phyloP scores from a whole-genome alignment of 2,797 vertebrate genomes.

The Anguilla pacifica region DNA sequence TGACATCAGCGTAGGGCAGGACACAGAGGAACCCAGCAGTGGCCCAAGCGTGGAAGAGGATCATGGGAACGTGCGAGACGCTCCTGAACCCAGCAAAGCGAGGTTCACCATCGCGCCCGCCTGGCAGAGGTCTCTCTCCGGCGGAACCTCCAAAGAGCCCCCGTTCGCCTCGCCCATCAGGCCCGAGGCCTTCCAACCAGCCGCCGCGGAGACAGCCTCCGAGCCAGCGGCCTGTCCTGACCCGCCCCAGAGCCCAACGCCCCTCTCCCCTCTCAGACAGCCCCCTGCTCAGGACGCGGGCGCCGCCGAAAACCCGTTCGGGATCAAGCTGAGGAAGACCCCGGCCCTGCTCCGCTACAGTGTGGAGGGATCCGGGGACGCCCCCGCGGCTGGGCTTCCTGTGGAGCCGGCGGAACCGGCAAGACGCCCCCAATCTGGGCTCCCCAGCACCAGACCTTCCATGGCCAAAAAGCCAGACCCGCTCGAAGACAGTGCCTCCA shows the following conservation, averaged over 20 bases:
- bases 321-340: slow-evolving; percentile 80
- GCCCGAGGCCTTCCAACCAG: slow-evolving; percentile 43
- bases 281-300: slow-evolving; percentile 42
- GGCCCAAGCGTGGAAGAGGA: slow-evolving; percentile 15
- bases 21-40: slow-evolving; percentile 23
- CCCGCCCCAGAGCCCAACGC: slow-evolving; percentile 31
- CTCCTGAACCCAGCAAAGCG: slow-evolving; percentile 58
- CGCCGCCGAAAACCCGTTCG: slow-evolving; percentile 75
- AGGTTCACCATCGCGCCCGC: slow-evolving; percentile 71
- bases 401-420: slow-evolving; percentile 37
- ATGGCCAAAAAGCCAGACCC: slow-evolving; percentile 61
- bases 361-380: slow-evolving; percentile 62
- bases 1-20: slow-evolving; percentile 50
- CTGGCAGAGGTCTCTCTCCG: slow-evolving; percentile 74
- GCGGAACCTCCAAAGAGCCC: slow-evolving; percentile 58
- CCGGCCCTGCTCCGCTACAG: slow-evolving; percentile 70
- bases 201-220: slow-evolving; percentile 42
- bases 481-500: slow-evolving; percentile 60
- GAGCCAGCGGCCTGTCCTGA: slow-evolving; percentile 41
- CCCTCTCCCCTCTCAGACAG: slow-evolving; percentile 29
- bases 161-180: slow-evolving; percentile 38
- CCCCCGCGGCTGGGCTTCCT: slow-evolving; percentile 41
- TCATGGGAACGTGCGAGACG: slow-evolving; percentile 22
- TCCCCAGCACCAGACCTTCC: slow-evolving; percentile 50
- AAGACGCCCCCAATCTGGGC: slow-evolving; percentile 34